Conservation (phyloP, 2,797 vertebrate genomes). For the Ctenopoma kingsleyae region DNA sequence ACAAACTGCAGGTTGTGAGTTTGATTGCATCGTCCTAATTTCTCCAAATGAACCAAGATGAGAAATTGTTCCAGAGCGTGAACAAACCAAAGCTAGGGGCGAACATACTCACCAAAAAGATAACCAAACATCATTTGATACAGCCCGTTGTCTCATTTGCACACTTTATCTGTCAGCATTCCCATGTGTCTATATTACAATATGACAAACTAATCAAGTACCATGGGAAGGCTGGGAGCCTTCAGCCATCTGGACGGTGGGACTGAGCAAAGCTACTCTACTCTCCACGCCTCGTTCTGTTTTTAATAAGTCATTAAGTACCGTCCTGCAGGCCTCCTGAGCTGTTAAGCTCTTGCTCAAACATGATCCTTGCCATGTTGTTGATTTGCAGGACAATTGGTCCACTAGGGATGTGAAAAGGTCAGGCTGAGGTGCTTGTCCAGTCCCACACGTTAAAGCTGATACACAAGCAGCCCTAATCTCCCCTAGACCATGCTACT, state of each 20-base stretch:
- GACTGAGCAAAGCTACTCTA: conserved; percentile 58
- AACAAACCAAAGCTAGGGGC: conserved; percentile 35
- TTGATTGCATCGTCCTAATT: conserved; percentile 46
- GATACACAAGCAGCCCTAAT: conserved; percentile 88
- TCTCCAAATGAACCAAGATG: conserved; percentile 49
- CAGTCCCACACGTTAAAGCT: conserved; percentile 80
- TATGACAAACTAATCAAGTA: conserved; percentile 72
- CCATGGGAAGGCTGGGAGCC: conserved; percentile 75
- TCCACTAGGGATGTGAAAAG: conserved; percentile 85
- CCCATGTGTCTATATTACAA: conserved; percentile 59
- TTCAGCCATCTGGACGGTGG: conserved; percentile 59
- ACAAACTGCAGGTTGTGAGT: conserved; percentile 43
- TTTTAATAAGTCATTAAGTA: conserved; percentile 81
- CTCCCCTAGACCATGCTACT: conserved; percentile 81
- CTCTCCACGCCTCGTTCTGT: conserved; percentile 59
- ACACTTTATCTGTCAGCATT: conserved; percentile 65
- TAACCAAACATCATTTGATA: conserved; percentile 51
- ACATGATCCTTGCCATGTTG: conserved; percentile 85
- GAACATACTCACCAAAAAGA: conserved; percentile 32
- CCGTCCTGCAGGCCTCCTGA: conserved; percentile 77
- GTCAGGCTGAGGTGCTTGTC: conserved; percentile 84
- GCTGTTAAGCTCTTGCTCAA: conserved; percentile 82
- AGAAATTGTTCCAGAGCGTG: conserved; percentile 45
- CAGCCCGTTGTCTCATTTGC: conserved; percentile 43
- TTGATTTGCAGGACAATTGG: conserved; percentile 92